Evolutionary conservation across 2,888 invertebrate species (phyloP).

Genomic region (Sepioteuthis lessoniana): DNA sequence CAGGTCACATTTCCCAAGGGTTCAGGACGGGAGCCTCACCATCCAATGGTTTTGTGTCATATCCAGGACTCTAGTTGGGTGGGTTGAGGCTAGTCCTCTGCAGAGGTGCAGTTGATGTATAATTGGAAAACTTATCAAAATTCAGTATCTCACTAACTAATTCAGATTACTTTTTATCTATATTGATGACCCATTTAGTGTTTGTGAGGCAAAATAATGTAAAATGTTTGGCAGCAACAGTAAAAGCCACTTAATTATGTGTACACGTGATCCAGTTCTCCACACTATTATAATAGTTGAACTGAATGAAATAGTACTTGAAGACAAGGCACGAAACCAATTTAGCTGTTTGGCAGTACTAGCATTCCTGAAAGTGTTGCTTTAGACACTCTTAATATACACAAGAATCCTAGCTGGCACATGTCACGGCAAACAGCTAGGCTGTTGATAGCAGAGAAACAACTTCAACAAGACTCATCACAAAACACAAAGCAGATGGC

Average conservation of each 20-base stretch:
- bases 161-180: background rate
- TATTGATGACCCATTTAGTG: background rate
- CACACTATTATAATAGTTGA: background rate
- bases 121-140: no score
- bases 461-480: background rate
- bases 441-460: background rate
- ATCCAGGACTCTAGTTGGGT: no score
- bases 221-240: background rate
- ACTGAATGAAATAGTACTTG: constrained; percentile 4
- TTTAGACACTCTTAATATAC: background rate
- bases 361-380: constrained; percentile 5
- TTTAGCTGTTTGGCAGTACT: background rate
- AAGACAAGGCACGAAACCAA: background rate
- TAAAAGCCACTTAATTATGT: background rate
- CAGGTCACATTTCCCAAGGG: no score
- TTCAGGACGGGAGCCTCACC: no score
- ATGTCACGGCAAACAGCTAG: background rate
- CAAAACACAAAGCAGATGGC: background rate
- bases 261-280: background rate
- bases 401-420: background rate
- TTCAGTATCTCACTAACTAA: background rate
- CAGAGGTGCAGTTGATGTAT: no score
- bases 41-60: no score
- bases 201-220: background rate
- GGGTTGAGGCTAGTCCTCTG: no score